These are phyloP conservation scores for Herpetotheres cachinnans DNA, from an alignment of 2,113 vertebrate genomes.

Conservation along the genomic window DNA sequence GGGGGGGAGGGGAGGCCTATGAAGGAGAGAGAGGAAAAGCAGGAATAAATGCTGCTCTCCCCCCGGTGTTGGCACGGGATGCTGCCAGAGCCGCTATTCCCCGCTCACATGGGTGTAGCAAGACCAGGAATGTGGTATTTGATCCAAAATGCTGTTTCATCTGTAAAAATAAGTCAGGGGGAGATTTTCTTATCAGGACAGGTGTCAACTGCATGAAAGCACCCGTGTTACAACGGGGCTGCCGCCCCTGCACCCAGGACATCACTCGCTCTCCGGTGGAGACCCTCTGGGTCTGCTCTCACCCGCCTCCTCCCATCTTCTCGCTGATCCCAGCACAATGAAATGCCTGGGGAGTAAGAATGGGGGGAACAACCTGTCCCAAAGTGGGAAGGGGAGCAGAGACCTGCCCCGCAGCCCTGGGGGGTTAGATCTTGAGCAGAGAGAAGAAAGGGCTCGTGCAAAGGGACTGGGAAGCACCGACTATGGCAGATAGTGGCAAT, in stretches of 20 bases:
- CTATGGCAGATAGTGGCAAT: background rate
- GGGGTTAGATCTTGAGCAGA: background rate
- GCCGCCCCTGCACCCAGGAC: fast-evolving
- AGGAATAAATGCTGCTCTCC: background rate
- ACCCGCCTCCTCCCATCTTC: background rate
- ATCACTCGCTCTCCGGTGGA: fast-evolving
- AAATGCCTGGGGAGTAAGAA: background rate
- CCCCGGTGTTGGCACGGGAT: fast-evolving
- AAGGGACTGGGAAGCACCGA: background rate
- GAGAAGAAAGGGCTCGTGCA: background rate
- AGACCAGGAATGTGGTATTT: background rate
- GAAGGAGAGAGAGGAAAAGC: background rate
- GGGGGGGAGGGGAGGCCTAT: background rate
- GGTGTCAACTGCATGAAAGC: background rate
- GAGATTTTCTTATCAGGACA: background rate
- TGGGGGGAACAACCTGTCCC: background rate
- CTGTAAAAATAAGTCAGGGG: background rate
- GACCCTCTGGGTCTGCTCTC: background rate
- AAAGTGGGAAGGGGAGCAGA: background rate
- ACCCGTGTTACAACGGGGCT: fast-evolving
- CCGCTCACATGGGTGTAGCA: background rate
- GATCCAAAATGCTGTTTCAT: slow-evolving; percentile 18
- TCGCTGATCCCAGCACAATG: fast-evolving
- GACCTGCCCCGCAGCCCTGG: background rate
- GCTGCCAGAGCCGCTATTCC: background rate